Evolutionary conservation across 2,797 vertebrate species (phyloP), one percentile per base, ranked within the genome.

Genomic region (Balearica regulorum): DNA sequence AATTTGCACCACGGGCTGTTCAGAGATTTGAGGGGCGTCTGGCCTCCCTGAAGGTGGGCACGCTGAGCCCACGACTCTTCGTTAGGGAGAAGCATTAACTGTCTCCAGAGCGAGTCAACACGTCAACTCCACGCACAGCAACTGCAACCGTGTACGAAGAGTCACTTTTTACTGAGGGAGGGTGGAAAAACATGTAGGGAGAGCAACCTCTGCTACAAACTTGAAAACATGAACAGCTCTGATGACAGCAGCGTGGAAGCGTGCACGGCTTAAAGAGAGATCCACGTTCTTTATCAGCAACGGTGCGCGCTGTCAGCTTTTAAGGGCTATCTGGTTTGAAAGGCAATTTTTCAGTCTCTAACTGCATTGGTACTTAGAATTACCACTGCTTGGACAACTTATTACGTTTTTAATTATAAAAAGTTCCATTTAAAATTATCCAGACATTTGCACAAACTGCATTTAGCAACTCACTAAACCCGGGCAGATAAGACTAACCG

Each of bases 81-180:
- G 19, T 0, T 1, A 10, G 16, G 16, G 18, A 55, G 11, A 21
- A 41, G 29, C 48, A n/a, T 20, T 8, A 26, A 33, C n/a, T 21
- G 31, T 26, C 25, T 78, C 37, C 84, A 66, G 20, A 80, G 17
- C 37, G 58, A 75, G 21, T 22, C 12, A 35, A 26, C 53, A 60
- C 0, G 5, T 35, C 94, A 78, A 10, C 39, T 39, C 79, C 46
- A 39, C 43, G 53, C 43, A 10, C 13, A 43, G 28, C 71, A 78
- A 43, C 28, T 26, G 48, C 57, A 61, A 16, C 24, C 14, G 1
- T 0, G 1, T 5, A 12, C 7, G 3, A 13, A 55, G 17, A 62
- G 37, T 5, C 6, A 1, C 6, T 37, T 89, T 51, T 64, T 33
- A 54, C 18, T 31, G 6, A 35, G 2, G 1, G 11, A 13, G 18